Evolutionary conservation across 2,888 invertebrate species (phyloP).

Genomic region (Ectobius pallidus): DNA sequence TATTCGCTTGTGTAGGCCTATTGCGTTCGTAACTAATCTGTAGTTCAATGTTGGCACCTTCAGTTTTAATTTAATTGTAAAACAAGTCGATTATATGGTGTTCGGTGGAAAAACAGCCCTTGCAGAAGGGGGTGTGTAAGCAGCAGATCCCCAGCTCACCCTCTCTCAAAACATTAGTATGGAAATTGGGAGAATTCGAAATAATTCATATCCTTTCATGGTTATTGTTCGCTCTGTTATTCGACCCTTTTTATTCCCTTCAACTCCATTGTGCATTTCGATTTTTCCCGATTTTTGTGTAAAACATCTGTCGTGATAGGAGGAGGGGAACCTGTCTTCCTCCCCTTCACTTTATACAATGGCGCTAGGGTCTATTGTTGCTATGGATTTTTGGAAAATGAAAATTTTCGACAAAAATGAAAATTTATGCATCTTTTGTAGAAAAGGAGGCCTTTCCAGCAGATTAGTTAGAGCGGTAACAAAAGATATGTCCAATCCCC

Average conservation of each 20-base stretch:
- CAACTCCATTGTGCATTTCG: conserved; percentile 46
- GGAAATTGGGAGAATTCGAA: conserved; percentile 43
- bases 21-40: no score
- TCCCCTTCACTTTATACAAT: conserved; percentile 22
- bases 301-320: conserved; percentile 48
- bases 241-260: conserved; percentile 30
- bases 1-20: no score
- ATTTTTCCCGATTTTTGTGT: conserved; percentile 49
- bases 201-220: conserved; percentile 44
- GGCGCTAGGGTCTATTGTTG: conserved; percentile 35
- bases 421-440: conserved; percentile 46
- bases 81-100: no score
- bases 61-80: no score
- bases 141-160: not conserved
- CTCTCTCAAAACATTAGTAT: conserved; percentile 29
- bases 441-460: conserved; percentile 46
- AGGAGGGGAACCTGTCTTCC: not conserved
- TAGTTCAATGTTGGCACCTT: no score
- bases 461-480: conserved; percentile 46
- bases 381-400: conserved; percentile 44
- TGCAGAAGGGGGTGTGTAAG: no score
- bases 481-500: conserved; percentile 14
- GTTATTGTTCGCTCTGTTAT: conserved; percentile 31
- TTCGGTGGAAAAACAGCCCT: no score
- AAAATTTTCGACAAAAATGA: conserved; percentile 45